phyloP scores from a whole-genome alignment of 2,797 vertebrate genomes.

The Microchirus variegatus region DNA sequence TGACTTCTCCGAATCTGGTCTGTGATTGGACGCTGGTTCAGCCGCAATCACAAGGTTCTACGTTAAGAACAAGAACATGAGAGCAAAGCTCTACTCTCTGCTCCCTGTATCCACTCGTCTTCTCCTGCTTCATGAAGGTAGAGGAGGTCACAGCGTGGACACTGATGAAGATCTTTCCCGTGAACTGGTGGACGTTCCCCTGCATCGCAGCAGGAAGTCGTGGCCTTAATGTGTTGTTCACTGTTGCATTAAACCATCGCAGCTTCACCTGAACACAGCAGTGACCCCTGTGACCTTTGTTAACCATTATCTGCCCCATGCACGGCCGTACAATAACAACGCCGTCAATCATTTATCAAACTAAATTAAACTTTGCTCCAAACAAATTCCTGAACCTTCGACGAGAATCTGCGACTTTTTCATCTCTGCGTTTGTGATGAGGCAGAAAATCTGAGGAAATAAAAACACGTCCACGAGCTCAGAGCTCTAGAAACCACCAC shows the following conservation, averaged over 20 bases:
- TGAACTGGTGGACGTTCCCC: too few species aligned
- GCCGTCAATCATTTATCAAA: constrained; percentile 80
- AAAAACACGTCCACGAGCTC: too few species aligned
- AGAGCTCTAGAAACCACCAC: too few species aligned
- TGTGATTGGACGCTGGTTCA: too few species aligned
- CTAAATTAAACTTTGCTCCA: constrained; percentile 60
- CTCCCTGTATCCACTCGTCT: too few species aligned
- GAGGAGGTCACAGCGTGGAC: too few species aligned
- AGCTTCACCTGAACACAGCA: constrained; percentile 37
- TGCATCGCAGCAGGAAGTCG: neutral
- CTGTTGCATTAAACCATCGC: neutral
- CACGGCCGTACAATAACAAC: constrained; percentile 58
- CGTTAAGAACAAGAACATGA: too few species aligned
- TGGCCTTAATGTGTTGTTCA: constrained; percentile 22
- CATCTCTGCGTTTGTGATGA: neutral
- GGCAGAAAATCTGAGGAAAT: constrained; percentile 32
- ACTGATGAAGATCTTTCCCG: too few species aligned
- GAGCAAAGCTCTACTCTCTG: too few species aligned
- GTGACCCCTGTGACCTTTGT: constrained; percentile 70
- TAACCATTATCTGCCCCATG: constrained; percentile 82
- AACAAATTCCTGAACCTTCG: constrained; percentile 33
- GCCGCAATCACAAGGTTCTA: too few species aligned
- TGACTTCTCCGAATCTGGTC: too few species aligned
- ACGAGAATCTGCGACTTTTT: constrained; percentile 18
- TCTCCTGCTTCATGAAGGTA: too few species aligned